Percentiles rank a stretch among this genome's conserved stretches.
These are phyloP conservation scores for Myiothlypis chrysogaster DNA, from an alignment of 2,797 vertebrate species.

Conservation along the genomic window DNA sequence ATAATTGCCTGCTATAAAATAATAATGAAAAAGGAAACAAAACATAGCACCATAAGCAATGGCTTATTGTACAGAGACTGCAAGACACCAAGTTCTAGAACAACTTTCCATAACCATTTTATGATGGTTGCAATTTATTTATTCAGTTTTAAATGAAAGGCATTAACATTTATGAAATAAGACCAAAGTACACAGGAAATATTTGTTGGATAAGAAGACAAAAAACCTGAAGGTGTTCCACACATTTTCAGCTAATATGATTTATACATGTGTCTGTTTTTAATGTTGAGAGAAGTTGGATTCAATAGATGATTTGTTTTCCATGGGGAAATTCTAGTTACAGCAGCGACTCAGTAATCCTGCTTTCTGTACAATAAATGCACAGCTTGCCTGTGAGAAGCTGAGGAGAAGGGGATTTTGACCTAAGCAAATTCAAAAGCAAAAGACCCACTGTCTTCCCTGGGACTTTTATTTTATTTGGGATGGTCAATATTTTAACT, in stretches of 20 bases:
- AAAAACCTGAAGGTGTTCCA: not conserved
- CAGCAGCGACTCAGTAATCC: not conserved
- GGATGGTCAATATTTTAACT: not conserved
- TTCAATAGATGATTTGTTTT: not conserved
- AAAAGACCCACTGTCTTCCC: not conserved
- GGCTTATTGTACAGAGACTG: not conserved
- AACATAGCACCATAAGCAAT: not conserved
- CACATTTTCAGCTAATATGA: not conserved
- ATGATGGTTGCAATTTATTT: not conserved
- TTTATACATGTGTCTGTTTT: constrained; percentile 15
- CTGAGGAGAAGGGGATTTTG: not conserved
- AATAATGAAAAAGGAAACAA: not conserved
- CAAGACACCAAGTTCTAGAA: not conserved
- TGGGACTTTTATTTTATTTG: not conserved
- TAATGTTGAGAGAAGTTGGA: not conserved
- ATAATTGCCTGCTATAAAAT: not conserved
- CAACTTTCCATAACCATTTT: not conserved
- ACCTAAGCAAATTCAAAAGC: not conserved
- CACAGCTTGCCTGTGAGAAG: not conserved
- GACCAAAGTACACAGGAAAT: not conserved
- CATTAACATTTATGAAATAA: not conserved
- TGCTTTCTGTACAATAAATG: not conserved
- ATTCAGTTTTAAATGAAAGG: not conserved
- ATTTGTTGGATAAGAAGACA: not conserved
- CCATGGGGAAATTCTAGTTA: not conserved